These are phyloP conservation scores for Spermophilus dauricus DNA, from an alignment of 2,113 vertebrate genomes.

Conservation along the genomic window DNA sequence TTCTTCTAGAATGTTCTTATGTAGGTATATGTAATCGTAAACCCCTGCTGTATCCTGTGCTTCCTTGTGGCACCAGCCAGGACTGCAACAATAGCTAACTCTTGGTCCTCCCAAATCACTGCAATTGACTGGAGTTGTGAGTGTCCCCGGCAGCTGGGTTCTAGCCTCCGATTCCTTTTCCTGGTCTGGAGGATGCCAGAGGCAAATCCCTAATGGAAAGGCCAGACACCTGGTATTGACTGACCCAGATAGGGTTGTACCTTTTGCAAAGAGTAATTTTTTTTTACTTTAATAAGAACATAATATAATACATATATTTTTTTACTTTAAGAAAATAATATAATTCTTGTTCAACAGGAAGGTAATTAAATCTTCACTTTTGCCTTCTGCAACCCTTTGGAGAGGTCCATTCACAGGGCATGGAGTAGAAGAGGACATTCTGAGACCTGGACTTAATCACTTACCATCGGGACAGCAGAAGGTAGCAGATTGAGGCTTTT, in stretches of 20 bases:
- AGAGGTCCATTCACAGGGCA: not conserved
- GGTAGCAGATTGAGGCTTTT: not conserved
- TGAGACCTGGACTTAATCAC: not conserved
- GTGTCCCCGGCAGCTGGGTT: not conserved
- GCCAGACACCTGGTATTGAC: not conserved
- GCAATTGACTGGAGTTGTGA: not conserved
- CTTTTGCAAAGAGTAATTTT: not conserved
- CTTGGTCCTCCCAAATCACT: fast-evolving
- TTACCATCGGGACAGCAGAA: not conserved
- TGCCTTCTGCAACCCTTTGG: not conserved
- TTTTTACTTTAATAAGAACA: no score
- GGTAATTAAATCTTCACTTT: not conserved
- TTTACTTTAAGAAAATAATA: slow-evolving; percentile 37
- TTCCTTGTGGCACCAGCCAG: not conserved
- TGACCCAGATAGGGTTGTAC: not conserved
- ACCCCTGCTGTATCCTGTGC: not conserved
- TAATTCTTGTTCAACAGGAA: slow-evolving; percentile 33
- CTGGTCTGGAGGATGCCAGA: not conserved
- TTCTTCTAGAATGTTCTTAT: not conserved
- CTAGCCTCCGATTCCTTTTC: slow-evolving; percentile 5
- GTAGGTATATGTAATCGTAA: not conserved
- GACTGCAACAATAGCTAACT: not conserved
- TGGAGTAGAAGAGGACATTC: not conserved
- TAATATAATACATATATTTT: not conserved
- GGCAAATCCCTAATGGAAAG: not conserved